These are phyloP conservation scores for Pantelozetes paolii DNA, from an alignment of 2,888 invertebrate species.

Conservation along the genomic window DNA sequence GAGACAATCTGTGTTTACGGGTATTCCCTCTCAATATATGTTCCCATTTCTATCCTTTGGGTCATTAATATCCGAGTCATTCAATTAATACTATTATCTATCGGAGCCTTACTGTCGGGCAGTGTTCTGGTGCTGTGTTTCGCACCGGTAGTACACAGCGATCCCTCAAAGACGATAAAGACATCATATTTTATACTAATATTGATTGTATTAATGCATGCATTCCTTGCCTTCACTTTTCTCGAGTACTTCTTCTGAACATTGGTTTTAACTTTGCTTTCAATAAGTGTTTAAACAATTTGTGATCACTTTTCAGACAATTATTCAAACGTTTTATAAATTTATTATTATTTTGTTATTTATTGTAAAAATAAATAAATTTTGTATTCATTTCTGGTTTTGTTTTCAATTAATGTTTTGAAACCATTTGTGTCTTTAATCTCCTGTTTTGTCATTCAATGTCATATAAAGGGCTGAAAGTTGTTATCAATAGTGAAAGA, in stretches of 20 bases:
- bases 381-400: too few species aligned
- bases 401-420: too few species aligned
- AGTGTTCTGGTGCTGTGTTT: constrained; percentile 76
- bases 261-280: not conserved
- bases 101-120: constrained; percentile 78
- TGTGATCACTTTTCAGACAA: constrained; percentile 2
- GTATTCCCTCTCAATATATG: constrained; percentile 86
- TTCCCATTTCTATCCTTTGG: constrained; percentile 88
- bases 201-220: constrained; percentile 38
- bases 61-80: constrained; percentile 70
- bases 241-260: constrained; percentile 33
- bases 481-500: too few species aligned
- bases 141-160: constrained; percentile 65
- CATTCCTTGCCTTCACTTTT: constrained; percentile 40
- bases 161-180: constrained; percentile 47
- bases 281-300: constrained; percentile 2
- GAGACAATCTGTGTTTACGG: constrained; percentile 91
- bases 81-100: constrained; percentile 79
- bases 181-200: constrained; percentile 50
- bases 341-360: too few species aligned
- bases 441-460: too few species aligned
- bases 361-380: too few species aligned
- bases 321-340: too few species aligned
- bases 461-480: too few species aligned
- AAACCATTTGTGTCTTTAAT: too few species aligned